A percentile compares a stretch with the other conserved stretches of the same genome.
Conservation (phyloP, 1,140 invertebrate genomes). For the Ptiloglossa arizonensis region DNA sequence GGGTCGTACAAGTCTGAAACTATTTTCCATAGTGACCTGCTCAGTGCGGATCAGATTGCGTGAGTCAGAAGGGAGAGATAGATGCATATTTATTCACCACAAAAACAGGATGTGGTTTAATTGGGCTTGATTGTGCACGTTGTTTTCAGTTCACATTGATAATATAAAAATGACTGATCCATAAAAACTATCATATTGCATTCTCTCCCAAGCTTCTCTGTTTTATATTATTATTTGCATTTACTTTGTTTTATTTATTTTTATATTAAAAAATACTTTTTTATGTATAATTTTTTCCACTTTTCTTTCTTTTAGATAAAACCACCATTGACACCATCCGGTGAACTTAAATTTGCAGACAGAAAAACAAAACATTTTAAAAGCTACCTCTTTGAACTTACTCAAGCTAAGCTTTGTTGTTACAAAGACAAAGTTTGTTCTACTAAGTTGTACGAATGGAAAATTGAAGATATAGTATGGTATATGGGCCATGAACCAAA, state of each 20-base stretch:
- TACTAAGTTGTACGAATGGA: constrained; percentile 86
- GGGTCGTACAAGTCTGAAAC: constrained; percentile 1
- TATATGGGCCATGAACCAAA: constrained; percentile 92
- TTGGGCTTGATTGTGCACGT: constrained; percentile 65
- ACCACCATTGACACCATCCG: constrained; percentile 84
- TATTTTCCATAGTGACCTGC: constrained; percentile 1
- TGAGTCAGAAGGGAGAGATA: constrained; percentile 67
- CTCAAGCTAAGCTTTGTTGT: constrained; percentile 88
- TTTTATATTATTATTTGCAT: neutral
- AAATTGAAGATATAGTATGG: constrained; percentile 90
- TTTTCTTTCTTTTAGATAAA: constrained; percentile 73
- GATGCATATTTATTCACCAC: constrained; percentile 26
- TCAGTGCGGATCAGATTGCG: constrained; percentile 61
- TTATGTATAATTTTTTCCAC: neutral
- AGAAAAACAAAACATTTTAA: constrained; percentile 89
- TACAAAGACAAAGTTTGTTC: constrained; percentile 90
- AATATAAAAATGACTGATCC: neutral
- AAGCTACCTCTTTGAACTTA: constrained; percentile 89
- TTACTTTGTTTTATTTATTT: too few species aligned
- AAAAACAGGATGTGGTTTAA: constrained; percentile 76
- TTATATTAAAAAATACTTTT: too few species aligned
- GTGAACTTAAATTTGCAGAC: constrained; percentile 91
- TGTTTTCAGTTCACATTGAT: neutral
- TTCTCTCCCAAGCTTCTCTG: neutral
- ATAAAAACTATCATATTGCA: neutral